Conservation (phyloP, 2,113 vertebrate species). For the Hippopotamus amphibius region DNA sequence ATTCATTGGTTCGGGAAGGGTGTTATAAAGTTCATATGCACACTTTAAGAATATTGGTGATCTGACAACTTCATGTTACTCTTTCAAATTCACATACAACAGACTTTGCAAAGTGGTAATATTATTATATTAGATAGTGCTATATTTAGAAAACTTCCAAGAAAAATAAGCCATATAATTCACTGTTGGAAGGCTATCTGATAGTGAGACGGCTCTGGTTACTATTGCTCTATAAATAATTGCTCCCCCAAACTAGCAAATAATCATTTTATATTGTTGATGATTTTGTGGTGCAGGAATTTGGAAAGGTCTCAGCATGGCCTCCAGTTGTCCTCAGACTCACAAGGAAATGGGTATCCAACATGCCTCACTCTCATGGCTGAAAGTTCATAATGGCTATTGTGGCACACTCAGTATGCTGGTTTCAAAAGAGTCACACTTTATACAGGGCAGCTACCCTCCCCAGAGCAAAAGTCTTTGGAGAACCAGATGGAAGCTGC, state of each 20-base stretch:
- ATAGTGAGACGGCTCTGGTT: neutral
- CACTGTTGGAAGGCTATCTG: neutral
- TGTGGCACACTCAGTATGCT: rapidly evolving
- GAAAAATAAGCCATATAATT: neutral
- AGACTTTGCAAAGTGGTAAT: neutral
- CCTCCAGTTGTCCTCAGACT: neutral
- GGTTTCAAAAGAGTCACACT: neutral
- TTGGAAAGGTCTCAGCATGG: neutral
- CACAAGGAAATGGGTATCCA: neutral
- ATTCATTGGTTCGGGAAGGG: neutral
- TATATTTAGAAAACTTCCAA: neutral
- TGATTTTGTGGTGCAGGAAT: neutral
- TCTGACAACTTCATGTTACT: neutral
- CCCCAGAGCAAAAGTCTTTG: neutral
- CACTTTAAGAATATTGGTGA: neutral
- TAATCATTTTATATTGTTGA: neutral
- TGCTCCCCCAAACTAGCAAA: neutral
- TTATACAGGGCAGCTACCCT: neutral
- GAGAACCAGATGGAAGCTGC: neutral
- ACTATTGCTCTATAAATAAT: neutral
- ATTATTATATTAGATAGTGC: neutral
- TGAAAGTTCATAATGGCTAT: neutral
- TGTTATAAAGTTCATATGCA: neutral
- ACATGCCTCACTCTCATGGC: neutral
- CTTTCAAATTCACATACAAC: neutral